Evolutionary conservation across 2,888 invertebrate species (phyloP).

Genomic region (Euzetes globulus): DNA sequence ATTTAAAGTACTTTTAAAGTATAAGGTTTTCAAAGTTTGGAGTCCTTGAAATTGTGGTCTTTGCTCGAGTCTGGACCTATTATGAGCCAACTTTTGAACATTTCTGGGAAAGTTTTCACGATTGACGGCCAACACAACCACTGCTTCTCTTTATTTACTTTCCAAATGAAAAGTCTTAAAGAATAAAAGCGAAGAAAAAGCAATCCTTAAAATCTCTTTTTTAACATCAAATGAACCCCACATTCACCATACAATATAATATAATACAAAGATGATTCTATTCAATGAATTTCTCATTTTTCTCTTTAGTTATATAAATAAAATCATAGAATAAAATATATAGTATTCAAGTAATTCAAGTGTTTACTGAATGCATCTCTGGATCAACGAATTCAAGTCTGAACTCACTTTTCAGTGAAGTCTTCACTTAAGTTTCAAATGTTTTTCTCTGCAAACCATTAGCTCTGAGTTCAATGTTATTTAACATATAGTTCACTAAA

Average conservation of each 20-base stretch:
- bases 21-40: not conserved
- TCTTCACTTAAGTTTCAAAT: not conserved
- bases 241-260: too few relatives aligned
- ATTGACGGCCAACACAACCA: not conserved
- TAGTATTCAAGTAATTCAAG: not conserved
- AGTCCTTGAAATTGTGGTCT: conserved; percentile 1
- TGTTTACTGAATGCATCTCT: not conserved
- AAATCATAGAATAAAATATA: not conserved
- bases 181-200: not conserved
- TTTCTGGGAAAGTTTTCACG: conserved; percentile 1
- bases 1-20: not conserved
- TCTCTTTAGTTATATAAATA: not conserved
- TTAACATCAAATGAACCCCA: not conserved
- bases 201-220: not conserved
- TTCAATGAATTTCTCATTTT: not conserved
- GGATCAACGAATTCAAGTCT: not conserved
- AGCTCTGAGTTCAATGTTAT: not conserved
- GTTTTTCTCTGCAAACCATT: not conserved
- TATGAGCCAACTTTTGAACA: too few relatives aligned
- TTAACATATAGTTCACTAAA: not conserved
- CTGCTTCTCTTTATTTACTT: conserved; percentile 1
- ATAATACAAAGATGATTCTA: not conserved
- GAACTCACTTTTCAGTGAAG: not conserved
- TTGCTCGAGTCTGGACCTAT: not conserved
- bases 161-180: not conserved